Conservation (phyloP, 2,888 invertebrate species). For the Apamea epomidion region DNA sequence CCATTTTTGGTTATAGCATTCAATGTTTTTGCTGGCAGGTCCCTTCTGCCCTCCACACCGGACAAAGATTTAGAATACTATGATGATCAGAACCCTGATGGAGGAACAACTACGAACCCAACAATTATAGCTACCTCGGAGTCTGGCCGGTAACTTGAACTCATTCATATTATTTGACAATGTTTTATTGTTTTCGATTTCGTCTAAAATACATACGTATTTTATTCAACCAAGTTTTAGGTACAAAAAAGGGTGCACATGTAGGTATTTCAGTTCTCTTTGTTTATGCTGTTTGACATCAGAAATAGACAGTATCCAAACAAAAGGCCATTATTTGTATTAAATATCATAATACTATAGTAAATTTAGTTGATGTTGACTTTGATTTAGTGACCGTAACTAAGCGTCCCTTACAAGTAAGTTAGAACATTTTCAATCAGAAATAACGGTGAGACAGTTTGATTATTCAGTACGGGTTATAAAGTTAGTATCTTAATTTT, state of each 20-base stretch:
- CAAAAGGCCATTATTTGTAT: background rate
- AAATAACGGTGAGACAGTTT: background rate
- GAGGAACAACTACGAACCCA: conserved; percentile 63
- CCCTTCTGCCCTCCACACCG: conserved; percentile 61
- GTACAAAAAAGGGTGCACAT: too few relatives aligned
- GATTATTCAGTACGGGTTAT: background rate
- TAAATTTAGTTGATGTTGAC: background rate
- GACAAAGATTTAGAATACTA: conserved; percentile 83
- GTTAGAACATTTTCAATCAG: background rate
- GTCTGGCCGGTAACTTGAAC: conserved; percentile 78
- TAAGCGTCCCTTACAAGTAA: background rate
- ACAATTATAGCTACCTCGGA: conserved; percentile 81
- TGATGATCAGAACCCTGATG: conserved; percentile 67
- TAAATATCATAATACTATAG: background rate
- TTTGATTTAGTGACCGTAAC: background rate
- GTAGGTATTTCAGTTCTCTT: too few relatives aligned
- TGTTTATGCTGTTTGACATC: background rate
- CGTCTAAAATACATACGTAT: background rate
- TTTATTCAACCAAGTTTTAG: background rate
- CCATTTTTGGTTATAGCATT: background rate
- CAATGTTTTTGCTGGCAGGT: conserved; percentile 62
- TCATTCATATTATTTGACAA: background rate
- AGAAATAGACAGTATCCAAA: background rate
- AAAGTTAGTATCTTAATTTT: background rate
- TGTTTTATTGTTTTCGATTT: background rate